These are phyloP conservation scores for Caenorhabditis japonica DNA, from an alignment of 2,888 invertebrate genomes.

Conservation along the genomic window DNA sequence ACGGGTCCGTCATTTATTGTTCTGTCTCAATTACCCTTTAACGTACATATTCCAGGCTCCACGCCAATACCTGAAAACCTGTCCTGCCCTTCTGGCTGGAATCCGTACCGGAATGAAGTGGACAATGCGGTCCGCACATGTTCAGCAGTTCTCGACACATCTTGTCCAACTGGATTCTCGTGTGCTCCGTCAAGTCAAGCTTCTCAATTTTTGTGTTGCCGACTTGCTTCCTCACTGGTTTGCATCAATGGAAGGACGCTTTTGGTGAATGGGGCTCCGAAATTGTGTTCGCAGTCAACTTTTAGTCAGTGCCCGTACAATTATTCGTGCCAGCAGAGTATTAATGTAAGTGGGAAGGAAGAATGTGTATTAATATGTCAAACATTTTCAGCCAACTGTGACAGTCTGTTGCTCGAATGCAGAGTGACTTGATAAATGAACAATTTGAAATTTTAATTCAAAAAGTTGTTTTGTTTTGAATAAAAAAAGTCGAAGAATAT, in stretches of 20 bases:
- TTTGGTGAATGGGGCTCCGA: slow-evolving; percentile 61
- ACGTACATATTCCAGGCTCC: slow-evolving; percentile 20
- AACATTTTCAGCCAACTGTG: slow-evolving; percentile 60
- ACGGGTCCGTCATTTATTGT: slow-evolving; percentile 24
- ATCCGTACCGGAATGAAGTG: slow-evolving; percentile 57
- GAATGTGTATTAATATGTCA: neutral
- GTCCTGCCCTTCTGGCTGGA: slow-evolving; percentile 68
- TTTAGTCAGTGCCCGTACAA: slow-evolving; percentile 68
- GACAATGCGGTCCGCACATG: slow-evolving; percentile 55
- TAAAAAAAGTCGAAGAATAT: no score
- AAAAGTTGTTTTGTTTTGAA: neutral
- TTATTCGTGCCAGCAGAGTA: slow-evolving; percentile 70
- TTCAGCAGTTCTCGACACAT: slow-evolving; percentile 55
- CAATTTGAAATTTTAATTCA: neutral
- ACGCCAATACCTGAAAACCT: slow-evolving; percentile 50
- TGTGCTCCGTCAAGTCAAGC: slow-evolving; percentile 60
- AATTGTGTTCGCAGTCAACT: slow-evolving; percentile 55
- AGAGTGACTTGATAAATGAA: no score
- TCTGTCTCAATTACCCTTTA: neutral
- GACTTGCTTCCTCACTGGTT: slow-evolving; percentile 66
- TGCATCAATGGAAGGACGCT: slow-evolving; percentile 60
- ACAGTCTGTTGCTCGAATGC: slow-evolving; percentile 63
- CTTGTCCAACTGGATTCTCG: slow-evolving; percentile 66
- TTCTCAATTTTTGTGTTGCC: slow-evolving; percentile 69
- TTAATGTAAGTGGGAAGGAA: slow-evolving; percentile 62